Conservation (phyloP, 2,797 vertebrate genomes). For the Myotis pilosus region DNA sequence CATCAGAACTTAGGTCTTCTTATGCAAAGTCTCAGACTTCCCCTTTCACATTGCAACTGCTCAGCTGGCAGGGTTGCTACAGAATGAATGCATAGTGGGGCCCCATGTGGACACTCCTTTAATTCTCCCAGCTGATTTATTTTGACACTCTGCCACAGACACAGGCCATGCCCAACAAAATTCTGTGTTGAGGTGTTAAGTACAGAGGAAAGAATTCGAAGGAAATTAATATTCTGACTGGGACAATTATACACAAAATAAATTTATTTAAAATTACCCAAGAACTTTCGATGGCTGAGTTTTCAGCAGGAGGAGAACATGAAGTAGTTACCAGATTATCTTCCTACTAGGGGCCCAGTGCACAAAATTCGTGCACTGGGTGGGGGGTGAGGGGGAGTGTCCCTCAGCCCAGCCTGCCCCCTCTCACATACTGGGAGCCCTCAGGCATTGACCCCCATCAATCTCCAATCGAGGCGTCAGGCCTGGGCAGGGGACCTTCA, state of each 20-base stretch:
- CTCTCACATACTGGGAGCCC: too few relatives aligned
- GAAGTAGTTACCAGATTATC: neutral
- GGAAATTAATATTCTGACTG: neutral
- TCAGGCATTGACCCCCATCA: too few relatives aligned
- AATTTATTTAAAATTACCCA: neutral
- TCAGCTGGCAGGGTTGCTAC: rapidly evolving
- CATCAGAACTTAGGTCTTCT: neutral
- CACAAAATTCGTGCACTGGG: too few relatives aligned
- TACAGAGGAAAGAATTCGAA: neutral
- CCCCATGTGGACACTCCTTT: neutral
- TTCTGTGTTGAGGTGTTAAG: neutral
- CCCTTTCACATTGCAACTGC: rapidly evolving
- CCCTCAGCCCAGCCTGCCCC: too few relatives aligned
- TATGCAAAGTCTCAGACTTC: neutral
- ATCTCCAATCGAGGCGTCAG: too few relatives aligned
- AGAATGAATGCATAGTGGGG: neutral
- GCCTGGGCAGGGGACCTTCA: too few relatives aligned
- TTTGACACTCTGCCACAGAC: neutral
- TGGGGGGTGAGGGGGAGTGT: too few relatives aligned
- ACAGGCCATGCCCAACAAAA: neutral
- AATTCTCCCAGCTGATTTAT: neutral
- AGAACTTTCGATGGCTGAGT: neutral
- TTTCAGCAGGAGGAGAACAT: neutral
- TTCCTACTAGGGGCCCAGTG: too few relatives aligned
- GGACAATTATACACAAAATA: neutral